Percentiles rank a stretch among this genome's conserved stretches.
These are phyloP conservation scores for Myocastor coypus DNA, from an alignment of 2,113 vertebrate genomes.

Conservation along the genomic window DNA sequence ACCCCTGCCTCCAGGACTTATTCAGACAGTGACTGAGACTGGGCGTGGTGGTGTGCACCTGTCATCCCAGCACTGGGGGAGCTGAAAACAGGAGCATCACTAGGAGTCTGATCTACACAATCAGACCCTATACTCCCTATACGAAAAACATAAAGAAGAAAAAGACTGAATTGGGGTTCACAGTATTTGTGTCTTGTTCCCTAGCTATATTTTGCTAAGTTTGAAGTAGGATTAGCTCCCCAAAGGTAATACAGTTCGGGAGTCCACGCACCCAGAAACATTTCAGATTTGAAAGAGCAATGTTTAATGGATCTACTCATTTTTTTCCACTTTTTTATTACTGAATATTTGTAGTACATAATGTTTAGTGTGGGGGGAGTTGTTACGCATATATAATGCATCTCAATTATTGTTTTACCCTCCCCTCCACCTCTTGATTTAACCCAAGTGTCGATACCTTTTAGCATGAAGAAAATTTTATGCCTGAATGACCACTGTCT, in stretches of 20 bases:
- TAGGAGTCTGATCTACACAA: too few relatives aligned
- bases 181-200: constrained; percentile 26
- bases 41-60: too few relatives aligned
- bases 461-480: constrained; percentile 37
- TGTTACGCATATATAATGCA: neutral
- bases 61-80: too few relatives aligned
- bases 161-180: constrained; percentile 51
- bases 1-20: too few relatives aligned
- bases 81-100: too few relatives aligned
- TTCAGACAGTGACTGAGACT: too few relatives aligned
- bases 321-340: neutral
- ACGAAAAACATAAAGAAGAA: too few relatives aligned
- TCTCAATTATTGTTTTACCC: neutral
- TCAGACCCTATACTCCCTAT: too few relatives aligned
- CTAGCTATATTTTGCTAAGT: neutral
- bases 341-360: too few relatives aligned
- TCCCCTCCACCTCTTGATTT: neutral
- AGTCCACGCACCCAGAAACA: neutral
- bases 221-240: constrained; percentile 5
- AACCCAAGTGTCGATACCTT: constrained; percentile 11
- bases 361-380: neutral
- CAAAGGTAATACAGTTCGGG: neutral
- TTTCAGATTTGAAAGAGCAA: constrained; percentile 15
- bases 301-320: neutral
- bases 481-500: neutral